Evolutionary conservation across 2,888 invertebrate genomes (phyloP), one percentile per base, ranked within the genome.

Genomic region (Cantharis nigra): DNA sequence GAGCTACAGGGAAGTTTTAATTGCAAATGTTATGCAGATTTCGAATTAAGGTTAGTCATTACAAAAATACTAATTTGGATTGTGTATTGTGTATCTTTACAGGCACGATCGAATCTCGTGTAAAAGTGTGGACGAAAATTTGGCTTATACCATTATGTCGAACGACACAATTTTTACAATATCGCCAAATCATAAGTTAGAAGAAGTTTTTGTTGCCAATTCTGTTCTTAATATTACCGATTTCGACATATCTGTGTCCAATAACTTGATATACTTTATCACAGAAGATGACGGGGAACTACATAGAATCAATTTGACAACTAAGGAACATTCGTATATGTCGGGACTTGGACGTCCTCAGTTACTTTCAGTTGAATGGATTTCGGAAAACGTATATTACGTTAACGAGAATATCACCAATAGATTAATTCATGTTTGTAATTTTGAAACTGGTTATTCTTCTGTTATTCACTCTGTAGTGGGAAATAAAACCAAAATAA

Each of bases 301-400:
- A 5, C 89, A 89, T 71, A 87, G 88, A 73, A 80, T 88, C 14
- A 84, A 89, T 71, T 75, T 90, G 18, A 83, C 86, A 33, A 88
- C 88, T 9, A 86, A 86, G 0, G 86, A 86, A 3, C 83, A 88
- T 1, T 85, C 83, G 0, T 86, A 84, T 70, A 84, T 91, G 9
- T 83, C 86, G 3, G 87, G 89, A 14, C 85, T 91, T 13, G 91
- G 91, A 0, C 87, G 86, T 76, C 91, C 92, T 0, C 87, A 87
- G 65, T 89, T 92, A 87, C 84, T 96, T 63, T 90, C 93, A 0
- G 90, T 94, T 2, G 96, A 96, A 83, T 96, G 95, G 95, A 87
- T 93, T 23, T 93, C 94, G 0, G 90, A 91, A 11, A 94, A 94
- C 84, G 89, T 94, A 0, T 96, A 95, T 86, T 93, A 92, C 81